Evolutionary conservation across 1,140 invertebrate species (phyloP), one percentile per base, ranked within the genome.

Genomic region (Gonatopus flavifemur): DNA sequence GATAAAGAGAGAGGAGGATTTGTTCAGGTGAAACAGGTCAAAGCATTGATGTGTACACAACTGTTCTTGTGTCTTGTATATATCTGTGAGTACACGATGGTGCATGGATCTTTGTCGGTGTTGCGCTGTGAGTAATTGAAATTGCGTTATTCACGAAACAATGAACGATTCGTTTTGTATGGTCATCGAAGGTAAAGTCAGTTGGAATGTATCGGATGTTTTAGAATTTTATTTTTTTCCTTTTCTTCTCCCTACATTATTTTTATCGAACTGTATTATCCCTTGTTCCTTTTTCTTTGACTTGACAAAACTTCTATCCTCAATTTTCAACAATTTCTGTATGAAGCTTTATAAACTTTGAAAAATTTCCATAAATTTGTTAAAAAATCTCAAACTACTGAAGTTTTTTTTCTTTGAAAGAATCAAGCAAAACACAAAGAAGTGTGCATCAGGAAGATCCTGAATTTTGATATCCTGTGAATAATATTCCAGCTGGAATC

Each of bases 1-100:
- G 25, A 28, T 6, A 28, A 12, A 28, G 25, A 28, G 25, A 28
- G 25, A 12, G 12, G 25, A 28, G 25, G 25, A n/a, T 63, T 60
- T 60, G 37, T 44, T 57, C 63, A 62, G 56, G 40, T 63, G 62
- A 8, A 15, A 54, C 37, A 15, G 16, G 35, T 8, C 15, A 24
- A 40, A 13, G 35, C 24, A 40, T 7, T n/a, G n/a, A 32, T 18
- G 49, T 63, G 28, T 61, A 37, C 57, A 58, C 61, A 65, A 58
- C 31, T 65, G 62, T 35, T 28, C 10, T 7, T 31, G n/a, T n/a
- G n/a, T 36, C 21, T 51, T 38, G 28, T 43, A 33, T n/a, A n/a
- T n/a, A 42, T 41, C 40, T n/a, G 22, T 38, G 36, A 52, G 52
- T 24, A n/a, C 44, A 13, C 51, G 25, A 31, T 33, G 9, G 28